Conservation (phyloP, 1,140 invertebrate genomes). For the Wiebesia pumilae region DNA sequence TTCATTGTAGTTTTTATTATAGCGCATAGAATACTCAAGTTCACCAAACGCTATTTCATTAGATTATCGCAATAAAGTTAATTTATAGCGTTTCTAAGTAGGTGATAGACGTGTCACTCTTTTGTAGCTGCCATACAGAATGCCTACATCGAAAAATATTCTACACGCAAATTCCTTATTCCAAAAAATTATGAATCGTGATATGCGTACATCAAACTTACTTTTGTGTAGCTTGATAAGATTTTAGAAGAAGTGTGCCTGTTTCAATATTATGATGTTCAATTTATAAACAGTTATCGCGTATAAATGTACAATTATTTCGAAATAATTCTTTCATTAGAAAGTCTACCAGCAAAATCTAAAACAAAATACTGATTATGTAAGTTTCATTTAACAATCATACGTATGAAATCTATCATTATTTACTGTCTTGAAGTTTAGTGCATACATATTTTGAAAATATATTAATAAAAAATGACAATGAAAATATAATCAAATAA, state of each 20-base stretch:
- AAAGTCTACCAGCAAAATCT: background rate
- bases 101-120: background rate
- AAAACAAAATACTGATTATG: background rate
- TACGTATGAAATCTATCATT: no score
- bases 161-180: conserved; percentile 18
- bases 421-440: no score
- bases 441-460: no score
- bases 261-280: background rate
- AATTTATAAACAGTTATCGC: background rate
- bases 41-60: conserved; percentile 35
- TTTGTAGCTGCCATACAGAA: conserved; percentile 17
- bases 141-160: conserved; percentile 17
- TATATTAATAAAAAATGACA: no score
- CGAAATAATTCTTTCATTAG: background rate
- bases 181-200: background rate
- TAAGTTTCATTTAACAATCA: no score
- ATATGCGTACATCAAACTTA: background rate
- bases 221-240: background rate
- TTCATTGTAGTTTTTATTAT: conserved; percentile 47
- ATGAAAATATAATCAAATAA: no score
- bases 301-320: background rate
- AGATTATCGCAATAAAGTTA: conserved; percentile 6
- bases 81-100: conserved; percentile 3
- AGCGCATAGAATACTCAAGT: conserved; percentile 40
- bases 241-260: no score